Evolutionary conservation across 2,113 vertebrate species (phyloP), one percentile per base, ranked within the genome.

Genomic region (Balaeniceps rex): DNA sequence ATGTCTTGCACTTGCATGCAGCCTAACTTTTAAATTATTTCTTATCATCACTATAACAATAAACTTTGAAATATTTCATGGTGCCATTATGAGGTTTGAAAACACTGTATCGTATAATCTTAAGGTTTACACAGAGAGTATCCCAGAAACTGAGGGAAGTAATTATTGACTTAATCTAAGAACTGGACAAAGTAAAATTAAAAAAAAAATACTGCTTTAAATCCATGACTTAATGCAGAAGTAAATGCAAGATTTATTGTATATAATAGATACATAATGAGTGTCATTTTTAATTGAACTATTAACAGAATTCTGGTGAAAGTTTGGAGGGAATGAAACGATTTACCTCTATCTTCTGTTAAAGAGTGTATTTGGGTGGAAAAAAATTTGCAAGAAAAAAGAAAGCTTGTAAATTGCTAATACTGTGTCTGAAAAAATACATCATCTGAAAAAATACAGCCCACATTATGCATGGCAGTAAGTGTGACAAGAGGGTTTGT

Each of bases 381-480:
- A 93, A 85, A 58, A 52, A 49, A 17, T 0, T 4, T 33, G 2
- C 2, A 65, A 63, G 44, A 34, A 65, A 55, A 66, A 84, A 60
- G 7, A 40, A 88, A 82, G 3, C 4, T 70, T 83, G 11, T 38
- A 40, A 81, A 57, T 63, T 89, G 7, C 4, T 74, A 70, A 46
- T 23, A 38, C 3, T 8, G 1, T 25, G 3, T n/a, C 57, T 85
- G 38, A 66, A 85, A 93, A 86, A 86, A 49, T 23, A 25, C 1
- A 26, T 44, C 0, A 31, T 31, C 12, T 88, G 72, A 54, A 90
- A 64, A 91, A 78, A 42, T 12, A 26, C 7, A 65, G 5, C 16
- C 10, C 4, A 57, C 1, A 51, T 68, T 64, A 55, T 18, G 2
- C 0, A 2, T 47, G 36, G 3, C 24, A 61, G 9, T 34, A 77